Base-by-base conservation (phyloP, 2,888 invertebrate species). In the Plebejus argus region DNA sequence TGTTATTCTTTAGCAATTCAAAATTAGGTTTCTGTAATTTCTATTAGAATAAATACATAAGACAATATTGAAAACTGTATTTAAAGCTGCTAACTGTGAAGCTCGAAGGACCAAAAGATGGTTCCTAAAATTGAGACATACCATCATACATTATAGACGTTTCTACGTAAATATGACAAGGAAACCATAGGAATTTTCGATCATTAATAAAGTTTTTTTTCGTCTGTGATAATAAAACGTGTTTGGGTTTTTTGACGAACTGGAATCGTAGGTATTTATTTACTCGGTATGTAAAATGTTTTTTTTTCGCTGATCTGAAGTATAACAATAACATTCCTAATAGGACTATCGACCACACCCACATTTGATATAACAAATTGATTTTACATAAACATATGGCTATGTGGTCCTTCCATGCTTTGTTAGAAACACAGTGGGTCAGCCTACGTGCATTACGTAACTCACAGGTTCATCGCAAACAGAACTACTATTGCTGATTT, bases 381-480 rank as follows among this genome's bases (percentile, higher is more conserved):
- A 72, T 53, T 74, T 72, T 28, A 74, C 71, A 74, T 74, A 49
- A 74, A 23, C 12, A 53, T 74, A 74, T 74, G 74, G 74, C 74
- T 74, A 74, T 74, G 74, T 74, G 53, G 74, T 53, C 49, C 74
- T 23, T 74, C 74, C 7, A 49, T 49, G 53, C 53, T 74, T 72
- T 49, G 74, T 53, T 74, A 28, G 74, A 53, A 74, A 49, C 74
- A 49, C 74, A 49, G 74, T 49, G 49, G 49, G 49, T 66, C 74
- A 23, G 74, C 74, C 74, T 49, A 74, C 74, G 74, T 45, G 49
- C 2, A 74, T 74, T 74, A 74, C 74, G 74, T 49, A 74, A 74
- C 49, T 23, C 45, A 49, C 74, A 49, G 74, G 23, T 49, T 45
- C 45, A 74, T 53, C 74, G 49, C 53, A 74, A 74, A 49, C 45